These are phyloP conservation scores for Omphaloscelis lunosa DNA, from an alignment of 2,888 invertebrate species.

Conservation along the genomic window DNA sequence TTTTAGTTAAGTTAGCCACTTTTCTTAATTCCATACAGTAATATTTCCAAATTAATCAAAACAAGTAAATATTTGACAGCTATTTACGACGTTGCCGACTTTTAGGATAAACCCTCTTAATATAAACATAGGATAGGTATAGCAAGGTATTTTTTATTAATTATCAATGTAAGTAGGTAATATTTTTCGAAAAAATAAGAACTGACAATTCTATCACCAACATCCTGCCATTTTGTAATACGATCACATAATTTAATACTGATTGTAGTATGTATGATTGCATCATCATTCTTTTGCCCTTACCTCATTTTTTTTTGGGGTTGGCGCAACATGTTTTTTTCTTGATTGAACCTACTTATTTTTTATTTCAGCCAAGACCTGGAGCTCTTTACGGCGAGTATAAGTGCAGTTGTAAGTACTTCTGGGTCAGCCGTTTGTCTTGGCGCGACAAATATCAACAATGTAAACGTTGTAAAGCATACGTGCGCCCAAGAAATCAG, in stretches of 20 bases:
- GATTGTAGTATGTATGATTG: background rate
- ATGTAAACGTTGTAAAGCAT: conserved; percentile 69
- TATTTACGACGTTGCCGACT: too few species aligned
- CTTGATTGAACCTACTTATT: too few species aligned
- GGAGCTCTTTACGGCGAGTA: conserved; percentile 72
- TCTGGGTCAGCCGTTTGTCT: conserved; percentile 75
- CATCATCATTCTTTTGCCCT: background rate
- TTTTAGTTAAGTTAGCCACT: too few species aligned
- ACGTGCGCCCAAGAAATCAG: conserved; percentile 67
- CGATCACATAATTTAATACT: background rate
- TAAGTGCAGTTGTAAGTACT: conserved; percentile 71
- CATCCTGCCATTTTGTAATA: background rate
- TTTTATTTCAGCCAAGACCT: conserved; percentile 38
- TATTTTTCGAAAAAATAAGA: background rate
- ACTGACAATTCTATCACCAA: background rate
- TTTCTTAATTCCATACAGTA: too few species aligned
- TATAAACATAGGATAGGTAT: background rate
- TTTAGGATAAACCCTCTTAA: too few species aligned
- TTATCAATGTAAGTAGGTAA: background rate
- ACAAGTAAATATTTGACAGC: too few species aligned
- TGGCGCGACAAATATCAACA: conserved; percentile 71
- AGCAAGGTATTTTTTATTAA: background rate
- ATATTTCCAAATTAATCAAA: too few species aligned
- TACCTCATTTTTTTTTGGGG: too few species aligned
- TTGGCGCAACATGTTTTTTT: background rate